Evolutionary conservation across 2,113 vertebrate genomes (phyloP).

Genomic region (Jaculus jaculus): DNA sequence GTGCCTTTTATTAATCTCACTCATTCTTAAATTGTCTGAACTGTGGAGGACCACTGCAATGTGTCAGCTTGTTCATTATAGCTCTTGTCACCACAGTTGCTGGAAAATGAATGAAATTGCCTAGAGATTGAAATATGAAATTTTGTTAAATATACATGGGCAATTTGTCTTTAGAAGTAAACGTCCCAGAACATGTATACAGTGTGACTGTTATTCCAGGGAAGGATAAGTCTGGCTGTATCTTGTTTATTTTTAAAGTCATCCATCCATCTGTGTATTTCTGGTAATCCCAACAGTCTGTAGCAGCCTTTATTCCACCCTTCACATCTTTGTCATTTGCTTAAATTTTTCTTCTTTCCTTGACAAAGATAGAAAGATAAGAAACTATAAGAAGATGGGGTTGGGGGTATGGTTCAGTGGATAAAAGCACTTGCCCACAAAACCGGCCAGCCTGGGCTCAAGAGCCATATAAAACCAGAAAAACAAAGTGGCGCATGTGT

Average conservation of each 20-base stretch:
- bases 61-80: constrained; percentile 67
- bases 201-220: background rate
- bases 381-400: background rate
- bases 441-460: too few relatives aligned
- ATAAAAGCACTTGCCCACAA: too few relatives aligned
- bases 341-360: background rate
- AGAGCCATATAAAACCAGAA: too few relatives aligned
- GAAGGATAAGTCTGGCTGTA: background rate
- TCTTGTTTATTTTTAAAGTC: background rate
- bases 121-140: constrained; percentile 45
- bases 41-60: constrained; percentile 42
- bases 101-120: constrained; percentile 53
- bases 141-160: background rate
- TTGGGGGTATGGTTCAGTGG: too few relatives aligned
- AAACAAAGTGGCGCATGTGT: too few relatives aligned
- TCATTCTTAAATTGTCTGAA: constrained; percentile 67
- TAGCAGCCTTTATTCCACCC: background rate
- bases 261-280: background rate
- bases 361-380: background rate
- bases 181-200: background rate
- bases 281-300: background rate
- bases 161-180: background rate
- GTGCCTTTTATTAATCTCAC: constrained; percentile 56
- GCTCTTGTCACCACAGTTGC: constrained; percentile 49
- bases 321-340: background rate